These are phyloP conservation scores for Oreochromis niloticus DNA, from an alignment of 2,113 vertebrate genomes.

Conservation along the genomic window DNA sequence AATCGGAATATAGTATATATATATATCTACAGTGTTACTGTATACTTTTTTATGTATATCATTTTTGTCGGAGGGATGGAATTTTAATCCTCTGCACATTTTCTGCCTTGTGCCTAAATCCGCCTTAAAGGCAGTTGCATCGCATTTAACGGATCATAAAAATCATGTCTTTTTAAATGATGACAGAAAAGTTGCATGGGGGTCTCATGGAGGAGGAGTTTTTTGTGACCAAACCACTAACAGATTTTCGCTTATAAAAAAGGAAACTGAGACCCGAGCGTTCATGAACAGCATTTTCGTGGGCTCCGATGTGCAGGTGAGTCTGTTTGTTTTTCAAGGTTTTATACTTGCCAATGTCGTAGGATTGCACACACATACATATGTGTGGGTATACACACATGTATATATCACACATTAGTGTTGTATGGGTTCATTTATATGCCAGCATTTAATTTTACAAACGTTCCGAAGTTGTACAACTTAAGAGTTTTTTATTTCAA, in stretches of 20 bases:
- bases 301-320: conserved; percentile 49
- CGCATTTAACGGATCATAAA: neutral
- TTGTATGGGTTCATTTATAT: neutral
- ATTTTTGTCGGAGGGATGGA: neutral
- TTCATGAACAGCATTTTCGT: conserved; percentile 29
- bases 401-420: neutral
- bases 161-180: conserved; percentile 38
- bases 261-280: conserved; percentile 44
- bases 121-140: neutral
- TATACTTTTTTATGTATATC: neutral
- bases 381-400: neutral
- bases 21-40: neutral
- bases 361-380: neutral
- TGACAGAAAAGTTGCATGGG: conserved; percentile 36
- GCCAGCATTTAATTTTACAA: neutral
- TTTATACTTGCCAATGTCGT: neutral
- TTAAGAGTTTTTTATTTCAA: neutral
- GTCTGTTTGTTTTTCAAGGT: neutral
- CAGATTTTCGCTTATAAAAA: conserved; percentile 65
- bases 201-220: conserved; percentile 61
- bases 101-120: neutral
- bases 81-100: neutral
- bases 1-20: neutral
- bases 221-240: conserved; percentile 56
- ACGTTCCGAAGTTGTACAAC: neutral